Base-by-base conservation (phyloP, 2,113 vertebrate species). In the Mormyrus iriodes region DNA sequence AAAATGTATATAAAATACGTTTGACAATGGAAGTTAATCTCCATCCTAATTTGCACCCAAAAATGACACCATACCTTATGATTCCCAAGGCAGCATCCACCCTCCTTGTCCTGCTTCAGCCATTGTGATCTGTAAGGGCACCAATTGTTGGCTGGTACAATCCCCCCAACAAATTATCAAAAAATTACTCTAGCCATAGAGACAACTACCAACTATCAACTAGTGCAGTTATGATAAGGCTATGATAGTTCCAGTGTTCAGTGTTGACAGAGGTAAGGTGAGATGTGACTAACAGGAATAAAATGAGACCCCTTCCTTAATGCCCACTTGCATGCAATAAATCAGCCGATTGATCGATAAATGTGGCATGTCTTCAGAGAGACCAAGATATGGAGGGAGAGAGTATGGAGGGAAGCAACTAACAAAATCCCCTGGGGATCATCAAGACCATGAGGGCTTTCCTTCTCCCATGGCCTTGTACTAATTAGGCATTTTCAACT, bases 261-360 rank as follows among this genome's bases (percentile, higher is more conserved):
- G 19, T 17, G 19, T 46, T 27, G 17, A 61, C 10, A 31, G 51
- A 52, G 42, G 88, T 89, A 44, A 88, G 61, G 73, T 51, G 89
- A 79, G 35, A 85, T 52, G 89, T 91, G 31, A n/a, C 88, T 79
- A 46, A 93, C 92, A 92, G 92, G 92, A 93, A 92, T 89, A 90
- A 91, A 93, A 92, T 88, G 83, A 89, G 89, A 91, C 92, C 92
- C 90, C 17, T 69, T 82, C 89, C 90, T 91, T n/a, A 91, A 86
- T 91, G 84, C 90, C 35, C 4, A 42, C 15, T 84, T 49, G 86
- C 89, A 88, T 27, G 88, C 69, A 89, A 92, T 93, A 92, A 90
- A 93, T 94, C 95, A 93, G 42, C 13, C 2, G 2, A 27, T 27
- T 24, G 88, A 94, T 95, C 91, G 0, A 94, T 94, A 91, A 91